Conservation (phyloP, 2,797 vertebrate genomes). For the Halcyon leucocephala region DNA sequence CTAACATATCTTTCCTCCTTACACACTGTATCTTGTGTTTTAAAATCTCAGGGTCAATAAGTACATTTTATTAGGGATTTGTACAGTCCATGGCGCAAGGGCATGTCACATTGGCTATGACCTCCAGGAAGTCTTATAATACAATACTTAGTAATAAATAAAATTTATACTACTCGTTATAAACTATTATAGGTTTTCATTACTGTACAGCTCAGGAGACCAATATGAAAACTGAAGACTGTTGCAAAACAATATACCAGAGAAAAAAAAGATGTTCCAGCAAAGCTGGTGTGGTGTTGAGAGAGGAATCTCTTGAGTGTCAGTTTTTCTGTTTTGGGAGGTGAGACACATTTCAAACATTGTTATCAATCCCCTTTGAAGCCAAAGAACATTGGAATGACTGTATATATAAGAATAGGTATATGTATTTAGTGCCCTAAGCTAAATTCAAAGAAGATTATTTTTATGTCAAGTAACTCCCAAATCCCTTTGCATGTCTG, state of each 20-base stretch:
- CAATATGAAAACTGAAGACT: not conserved
- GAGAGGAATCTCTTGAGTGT: not conserved
- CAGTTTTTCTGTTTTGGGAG: not conserved
- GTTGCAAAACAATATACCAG: not conserved
- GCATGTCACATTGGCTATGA: not conserved
- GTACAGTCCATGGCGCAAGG: accelerated
- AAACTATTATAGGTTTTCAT: not conserved
- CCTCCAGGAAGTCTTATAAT: not conserved
- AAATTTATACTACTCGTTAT: not conserved
- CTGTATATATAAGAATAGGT: not conserved
- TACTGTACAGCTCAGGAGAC: not conserved
- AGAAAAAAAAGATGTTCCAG: not conserved
- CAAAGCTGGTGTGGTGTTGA: not conserved
- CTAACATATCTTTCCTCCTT: not conserved
- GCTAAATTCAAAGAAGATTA: not conserved
- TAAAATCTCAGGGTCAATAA: not conserved
- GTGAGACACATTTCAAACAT: not conserved
- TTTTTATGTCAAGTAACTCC: not conserved
- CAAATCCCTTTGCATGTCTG: not conserved
- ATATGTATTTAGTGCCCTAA: not conserved
- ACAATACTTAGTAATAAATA: not conserved
- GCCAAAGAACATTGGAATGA: not conserved
- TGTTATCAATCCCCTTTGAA: not conserved
- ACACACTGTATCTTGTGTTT: not conserved
- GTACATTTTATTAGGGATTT: not conserved